These are phyloP conservation scores for Helicoverpa assulta DNA, from an alignment of 2,888 invertebrate species.

Conservation along the genomic window DNA sequence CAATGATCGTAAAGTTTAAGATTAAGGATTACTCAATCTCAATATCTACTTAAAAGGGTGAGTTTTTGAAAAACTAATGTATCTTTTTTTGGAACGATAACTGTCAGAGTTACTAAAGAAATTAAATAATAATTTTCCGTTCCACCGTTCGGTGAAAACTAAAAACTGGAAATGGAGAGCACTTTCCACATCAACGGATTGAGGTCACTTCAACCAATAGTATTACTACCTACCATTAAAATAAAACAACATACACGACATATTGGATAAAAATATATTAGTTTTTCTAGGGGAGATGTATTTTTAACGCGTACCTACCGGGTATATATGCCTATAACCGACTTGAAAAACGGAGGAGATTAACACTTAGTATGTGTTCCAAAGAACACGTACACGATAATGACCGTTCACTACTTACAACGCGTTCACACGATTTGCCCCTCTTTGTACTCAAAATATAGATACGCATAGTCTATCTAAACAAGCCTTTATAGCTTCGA, in stretches of 20 bases:
- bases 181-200: constrained; percentile 65
- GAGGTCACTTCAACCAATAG: constrained; percentile 62
- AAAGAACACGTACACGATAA: constrained; percentile 2
- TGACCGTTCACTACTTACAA: background rate
- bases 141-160: constrained; percentile 51
- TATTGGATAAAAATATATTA: constrained; percentile 53
- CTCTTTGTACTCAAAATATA: no score
- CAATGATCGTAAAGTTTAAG: no score
- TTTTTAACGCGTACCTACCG: background rate
- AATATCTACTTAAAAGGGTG: no score
- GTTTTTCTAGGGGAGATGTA: constrained; percentile 21
- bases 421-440: no score
- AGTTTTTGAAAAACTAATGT: no score
- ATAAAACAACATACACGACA: constrained; percentile 54
- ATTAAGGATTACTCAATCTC: no score
- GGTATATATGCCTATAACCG: no score
- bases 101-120: constrained; percentile 35
- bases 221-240: constrained; percentile 51
- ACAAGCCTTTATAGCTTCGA: no score
- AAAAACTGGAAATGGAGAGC: constrained; percentile 58
- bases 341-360: no score
- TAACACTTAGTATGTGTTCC: no score
- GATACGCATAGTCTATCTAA: no score
- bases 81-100: no score
- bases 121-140: constrained; percentile 44